Evolutionary conservation across 1,140 invertebrate genomes (phyloP), one percentile per base, ranked within the genome.

Genomic region (Ylistrum balloti): DNA sequence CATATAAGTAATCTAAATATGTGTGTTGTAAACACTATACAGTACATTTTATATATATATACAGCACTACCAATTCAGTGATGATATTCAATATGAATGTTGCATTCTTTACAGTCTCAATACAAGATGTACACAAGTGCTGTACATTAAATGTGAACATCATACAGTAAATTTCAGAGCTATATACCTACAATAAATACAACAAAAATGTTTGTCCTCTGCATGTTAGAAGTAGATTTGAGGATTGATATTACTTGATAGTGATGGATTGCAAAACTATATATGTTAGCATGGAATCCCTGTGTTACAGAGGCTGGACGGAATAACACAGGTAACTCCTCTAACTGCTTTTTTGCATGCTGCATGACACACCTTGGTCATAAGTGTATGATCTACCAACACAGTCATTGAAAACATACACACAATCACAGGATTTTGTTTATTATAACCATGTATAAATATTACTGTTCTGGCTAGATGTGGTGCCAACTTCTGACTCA

Each of bases 271-370:
- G 56, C n/a, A 74, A 74, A 74, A 28, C 56, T 74, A 28, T 28
- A 74, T 28, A 74, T 74, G 22, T 28, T 74, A n/a, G 56, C 56
- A 74, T 74, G 56, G 56, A 28, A n/a, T 28, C 22, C 2, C 56
- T 74, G 56, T 74, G 56, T 74, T 74, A 74, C 56, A 74, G 56
- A 74, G 22, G 56, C 56, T n/a, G n/a, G 28, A 5, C 56, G 56
- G 56, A 28, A 74, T 74, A 74, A 74, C 56, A 74, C 56, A 74
- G 56, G 56, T 74, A 74, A 74, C 22, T 28, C 56, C 28, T n/a
- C 56, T 74, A n/a, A n/a, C n/a, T 5, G n/a, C 13, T 74, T 28
- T n/a, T 74, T 28, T 11, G 56, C 56, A 74, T 74, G 56, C 56
- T 74, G 56, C 56, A 74, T 74, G 56, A 28, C 56, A 74, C 56